Base-by-base conservation (phyloP, 2,888 invertebrate species). In the Orthonevra nobilis region DNA sequence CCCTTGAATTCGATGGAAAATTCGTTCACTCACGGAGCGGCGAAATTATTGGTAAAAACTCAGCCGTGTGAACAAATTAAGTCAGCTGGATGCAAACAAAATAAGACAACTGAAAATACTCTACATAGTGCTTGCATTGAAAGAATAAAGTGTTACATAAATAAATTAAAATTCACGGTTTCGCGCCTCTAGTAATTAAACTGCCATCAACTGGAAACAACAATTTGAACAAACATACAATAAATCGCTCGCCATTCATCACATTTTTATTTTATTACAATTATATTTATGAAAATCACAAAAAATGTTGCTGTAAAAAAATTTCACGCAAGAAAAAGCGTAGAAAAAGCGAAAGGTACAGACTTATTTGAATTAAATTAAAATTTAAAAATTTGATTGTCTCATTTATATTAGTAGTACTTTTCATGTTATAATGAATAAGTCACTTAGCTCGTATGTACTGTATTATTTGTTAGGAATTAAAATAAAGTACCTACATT, bases 1-100 rank as follows among this genome's bases (percentile, higher is more conserved):
- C 94, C 15, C 92, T 95, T 15, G 95, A 95, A 86, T 96, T 94
- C 86, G 95, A 96, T 84, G 94, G 95, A 2, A 93, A 93, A 85
- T 92, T 94, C 83, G 95, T 95, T 28, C 93, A 94, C 85, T 94
- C 96, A 36, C 94, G 94, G 85, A 94, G 95, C 70, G 95, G 95
- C 74, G 94, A 93, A 83, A 93, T 95, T 84, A 94, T 96, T 85
- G 96, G 96, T 83, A 96, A 96, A 90, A 95, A 96, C 88, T 96
- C 96, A n/a, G 95, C 96, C 58, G 96, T 96, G 61, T 89, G 86
- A 88, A 81, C 58, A 69, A 56, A 63, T 56, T 61, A 50, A 73
- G 42, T 2, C 0, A 44, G 28, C n/a, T 9, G 17, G 3, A 52
- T 32, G 19, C 12, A 28, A 30, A 20, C 17, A 56, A 12, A 46